A percentile compares a stretch with the other conserved stretches of the same genome.
phyloP scores from a whole-genome alignment of 2,113 vertebrate species.

The Sminthopsis crassicaudata region DNA sequence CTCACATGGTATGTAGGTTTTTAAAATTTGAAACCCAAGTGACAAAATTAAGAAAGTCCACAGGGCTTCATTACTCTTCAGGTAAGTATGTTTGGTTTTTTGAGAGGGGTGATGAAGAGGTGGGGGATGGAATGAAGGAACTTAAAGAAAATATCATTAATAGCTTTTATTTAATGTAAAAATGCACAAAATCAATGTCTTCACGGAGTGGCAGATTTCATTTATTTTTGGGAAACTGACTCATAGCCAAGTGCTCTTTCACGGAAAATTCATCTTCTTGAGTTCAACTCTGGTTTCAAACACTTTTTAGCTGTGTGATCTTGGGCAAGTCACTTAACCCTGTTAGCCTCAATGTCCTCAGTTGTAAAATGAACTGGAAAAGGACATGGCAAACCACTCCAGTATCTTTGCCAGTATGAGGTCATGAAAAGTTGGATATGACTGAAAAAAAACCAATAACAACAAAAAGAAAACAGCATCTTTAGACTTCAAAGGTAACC shows the following conservation, averaged over 20 bases:
- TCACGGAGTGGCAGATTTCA: slow-evolving; percentile 17
- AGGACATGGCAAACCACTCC: background rate
- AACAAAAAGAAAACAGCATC: background rate
- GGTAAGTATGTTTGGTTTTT: background rate
- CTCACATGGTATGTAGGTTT: slow-evolving; percentile 25
- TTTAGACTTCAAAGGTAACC: background rate
- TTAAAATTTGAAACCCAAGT: slow-evolving; percentile 57
- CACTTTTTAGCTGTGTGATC: background rate
- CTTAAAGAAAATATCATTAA: slow-evolving; percentile 24
- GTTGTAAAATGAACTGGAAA: background rate
- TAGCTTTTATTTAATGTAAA: slow-evolving; percentile 22
- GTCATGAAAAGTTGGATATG: background rate
- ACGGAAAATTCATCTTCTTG: background rate
- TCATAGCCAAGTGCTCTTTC: slow-evolving; percentile 41
- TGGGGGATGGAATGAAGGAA: slow-evolving; percentile 9
- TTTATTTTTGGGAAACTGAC: background rate
- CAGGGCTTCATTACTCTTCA: slow-evolving; percentile 2
- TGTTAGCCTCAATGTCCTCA: background rate
- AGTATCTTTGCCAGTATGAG: background rate
- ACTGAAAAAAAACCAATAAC: background rate
- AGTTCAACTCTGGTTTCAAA: background rate
- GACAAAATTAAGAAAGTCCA: slow-evolving; percentile 43
- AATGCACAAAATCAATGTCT: slow-evolving; percentile 38
- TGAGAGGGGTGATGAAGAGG: background rate
- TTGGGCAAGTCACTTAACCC: background rate